Conservation (phyloP, 1,140 invertebrate genomes). For the Cylas formicarius region DNA sequence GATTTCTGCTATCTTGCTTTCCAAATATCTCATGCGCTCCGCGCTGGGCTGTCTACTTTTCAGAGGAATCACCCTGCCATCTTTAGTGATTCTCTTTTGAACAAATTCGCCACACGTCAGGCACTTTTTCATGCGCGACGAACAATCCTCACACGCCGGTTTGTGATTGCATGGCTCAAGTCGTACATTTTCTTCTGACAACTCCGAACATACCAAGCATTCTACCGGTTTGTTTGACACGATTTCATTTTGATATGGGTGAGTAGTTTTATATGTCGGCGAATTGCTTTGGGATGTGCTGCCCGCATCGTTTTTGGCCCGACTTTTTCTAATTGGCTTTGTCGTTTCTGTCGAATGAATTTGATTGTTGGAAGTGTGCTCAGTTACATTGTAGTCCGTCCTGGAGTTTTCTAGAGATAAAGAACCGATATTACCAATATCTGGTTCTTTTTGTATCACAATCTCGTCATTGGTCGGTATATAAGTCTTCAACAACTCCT, state of each 20-base stretch:
- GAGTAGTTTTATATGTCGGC: conserved; percentile 35
- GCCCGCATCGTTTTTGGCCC: conserved; percentile 27
- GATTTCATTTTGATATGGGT: conserved; percentile 30
- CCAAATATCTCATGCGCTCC: conserved; percentile 66
- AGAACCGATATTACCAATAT: conserved; percentile 23
- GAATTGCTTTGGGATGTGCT: conserved; percentile 36
- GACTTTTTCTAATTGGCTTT: conserved; percentile 25
- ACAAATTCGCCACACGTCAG: conserved; percentile 59
- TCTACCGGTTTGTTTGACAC: conserved; percentile 45
- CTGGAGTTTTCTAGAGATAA: conserved; percentile 25
- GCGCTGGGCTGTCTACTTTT: conserved; percentile 52
- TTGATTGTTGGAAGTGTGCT: conserved; percentile 28
- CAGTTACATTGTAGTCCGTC: conserved; percentile 37
- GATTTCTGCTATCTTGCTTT: conserved; percentile 79
- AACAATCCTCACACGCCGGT: conserved; percentile 70
- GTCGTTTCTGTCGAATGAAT: conserved; percentile 16
- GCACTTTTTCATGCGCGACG: conserved; percentile 73
- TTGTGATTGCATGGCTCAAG: conserved; percentile 71
- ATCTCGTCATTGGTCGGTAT: conserved; percentile 32
- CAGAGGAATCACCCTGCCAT: conserved; percentile 45
- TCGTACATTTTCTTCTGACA: conserved; percentile 52
- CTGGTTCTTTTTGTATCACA: conserved; percentile 17
- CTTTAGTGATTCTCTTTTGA: conserved; percentile 46
- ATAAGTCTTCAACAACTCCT: conserved; percentile 38
- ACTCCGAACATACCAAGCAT: conserved; percentile 68